A percentile compares a stretch with the other conserved stretches of the same genome.
These are phyloP conservation scores for Strigops habroptila DNA, from an alignment of 2,113 vertebrate genomes.

Conservation along the genomic window DNA sequence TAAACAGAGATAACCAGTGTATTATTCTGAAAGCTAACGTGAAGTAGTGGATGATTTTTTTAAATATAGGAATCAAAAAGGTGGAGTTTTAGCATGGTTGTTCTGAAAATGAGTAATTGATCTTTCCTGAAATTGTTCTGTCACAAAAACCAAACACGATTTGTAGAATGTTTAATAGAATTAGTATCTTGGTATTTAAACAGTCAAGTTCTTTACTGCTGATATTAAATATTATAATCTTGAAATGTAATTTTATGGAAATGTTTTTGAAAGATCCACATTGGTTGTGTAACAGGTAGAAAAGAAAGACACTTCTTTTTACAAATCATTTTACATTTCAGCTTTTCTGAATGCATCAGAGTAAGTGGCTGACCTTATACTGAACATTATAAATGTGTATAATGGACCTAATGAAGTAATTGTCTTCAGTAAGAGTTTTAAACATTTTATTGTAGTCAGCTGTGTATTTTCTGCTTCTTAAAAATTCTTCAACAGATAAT, in stretches of 20 bases:
- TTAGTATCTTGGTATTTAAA: not conserved
- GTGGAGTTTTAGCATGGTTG: not conserved
- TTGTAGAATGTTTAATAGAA: not conserved
- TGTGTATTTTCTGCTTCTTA: not conserved
- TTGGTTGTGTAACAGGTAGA: not conserved
- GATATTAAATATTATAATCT: not conserved
- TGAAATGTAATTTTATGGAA: not conserved
- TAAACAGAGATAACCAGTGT: not conserved
- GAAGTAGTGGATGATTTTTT: not conserved
- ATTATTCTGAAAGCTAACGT: not conserved
- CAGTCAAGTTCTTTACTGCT: not conserved
- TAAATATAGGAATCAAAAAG: not conserved
- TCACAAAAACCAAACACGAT: not conserved
- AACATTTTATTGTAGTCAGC: not conserved
- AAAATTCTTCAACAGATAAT: slow-evolving; percentile 10
- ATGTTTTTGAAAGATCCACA: not conserved
- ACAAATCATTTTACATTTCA: not conserved
- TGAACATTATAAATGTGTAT: not conserved
- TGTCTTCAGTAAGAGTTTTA: not conserved
- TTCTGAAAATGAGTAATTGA: not conserved
- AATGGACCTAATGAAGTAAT: not conserved
- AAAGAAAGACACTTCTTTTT: not conserved
- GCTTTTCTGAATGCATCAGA: not conserved
- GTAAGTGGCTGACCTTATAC: not conserved
- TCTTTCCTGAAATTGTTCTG: not conserved